Evolutionary conservation across 1,140 invertebrate genomes (phyloP).

Genomic region (Araneus ventricosus): DNA sequence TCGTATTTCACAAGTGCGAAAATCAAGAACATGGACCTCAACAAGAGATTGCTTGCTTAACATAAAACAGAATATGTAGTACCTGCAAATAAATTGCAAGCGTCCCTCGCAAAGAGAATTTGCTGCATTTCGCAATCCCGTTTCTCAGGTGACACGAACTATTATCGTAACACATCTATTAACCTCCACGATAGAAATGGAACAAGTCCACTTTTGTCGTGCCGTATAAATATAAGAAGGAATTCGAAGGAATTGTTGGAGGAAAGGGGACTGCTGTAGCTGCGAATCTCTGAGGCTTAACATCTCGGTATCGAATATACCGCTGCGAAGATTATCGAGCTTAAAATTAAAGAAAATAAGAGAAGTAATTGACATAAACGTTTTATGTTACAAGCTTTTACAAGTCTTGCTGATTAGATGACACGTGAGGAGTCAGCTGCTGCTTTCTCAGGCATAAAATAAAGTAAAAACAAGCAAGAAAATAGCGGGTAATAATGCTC

Average conservation of each 20-base stretch:
- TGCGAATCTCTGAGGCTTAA: not conserved
- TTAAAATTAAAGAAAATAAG: too few species aligned
- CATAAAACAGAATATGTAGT: not conserved
- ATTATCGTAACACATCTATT: constrained; percentile 23
- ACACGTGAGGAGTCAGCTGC: not conserved
- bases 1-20: not conserved
- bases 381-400: too few species aligned
- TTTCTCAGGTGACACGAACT: constrained; percentile 19
- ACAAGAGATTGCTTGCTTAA: not conserved
- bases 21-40: not conserved
- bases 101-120: not conserved
- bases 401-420: too few species aligned
- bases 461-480: not conserved
- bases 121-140: not conserved
- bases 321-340: too few species aligned
- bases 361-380: too few species aligned
- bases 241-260: not conserved
- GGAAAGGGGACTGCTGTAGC: not conserved
- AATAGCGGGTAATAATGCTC: not conserved
- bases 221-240: not conserved
- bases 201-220: not conserved
- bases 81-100: not conserved
- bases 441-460: not conserved
- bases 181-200: not conserved
- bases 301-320: not conserved